These are phyloP conservation scores for Origma solitaria DNA, from an alignment of 2,113 vertebrate genomes.

Conservation along the genomic window DNA sequence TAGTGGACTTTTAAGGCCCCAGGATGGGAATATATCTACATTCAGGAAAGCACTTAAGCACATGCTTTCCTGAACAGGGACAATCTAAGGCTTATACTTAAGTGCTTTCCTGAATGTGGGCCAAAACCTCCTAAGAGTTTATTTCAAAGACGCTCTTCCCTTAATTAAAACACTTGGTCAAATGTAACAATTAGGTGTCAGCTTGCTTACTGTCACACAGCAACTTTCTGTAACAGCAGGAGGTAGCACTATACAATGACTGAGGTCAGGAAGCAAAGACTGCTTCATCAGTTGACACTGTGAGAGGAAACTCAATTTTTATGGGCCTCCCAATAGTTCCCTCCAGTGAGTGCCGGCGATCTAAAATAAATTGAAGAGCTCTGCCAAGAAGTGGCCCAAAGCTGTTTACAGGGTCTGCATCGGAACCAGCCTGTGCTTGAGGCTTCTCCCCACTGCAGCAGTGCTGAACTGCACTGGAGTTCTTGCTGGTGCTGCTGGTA, in stretches of 20 bases:
- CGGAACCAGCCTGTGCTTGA: neutral
- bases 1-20: slow-evolving; percentile 30
- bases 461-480: neutral
- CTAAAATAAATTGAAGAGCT: neutral
- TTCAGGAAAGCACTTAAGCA: slow-evolving; percentile 62
- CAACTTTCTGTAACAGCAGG: neutral
- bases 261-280: slow-evolving; percentile 1
- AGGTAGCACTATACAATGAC: neutral
- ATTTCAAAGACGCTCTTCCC: slow-evolving; percentile 28
- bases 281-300: neutral
- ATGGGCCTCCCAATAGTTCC: slow-evolving; percentile 15
- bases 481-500: neutral
- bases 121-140: slow-evolving; percentile 35
- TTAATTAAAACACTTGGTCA: slow-evolving; percentile 40
- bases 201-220: slow-evolving; percentile 25
- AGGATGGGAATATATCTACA: neutral
- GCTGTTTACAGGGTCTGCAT: neutral
- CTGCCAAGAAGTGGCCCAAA: neutral
- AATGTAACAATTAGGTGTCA: slow-evolving; percentile 45
- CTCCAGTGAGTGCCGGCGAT: neutral
- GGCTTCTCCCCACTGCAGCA: neutral
- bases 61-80: slow-evolving; percentile 40
- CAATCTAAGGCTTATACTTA: slow-evolving; percentile 22
- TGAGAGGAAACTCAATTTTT: slow-evolving; percentile 20
- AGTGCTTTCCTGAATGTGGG: slow-evolving; percentile 59